Conservation (phyloP, 2,113 vertebrate genomes). For the Protomyctophum bolini region DNA sequence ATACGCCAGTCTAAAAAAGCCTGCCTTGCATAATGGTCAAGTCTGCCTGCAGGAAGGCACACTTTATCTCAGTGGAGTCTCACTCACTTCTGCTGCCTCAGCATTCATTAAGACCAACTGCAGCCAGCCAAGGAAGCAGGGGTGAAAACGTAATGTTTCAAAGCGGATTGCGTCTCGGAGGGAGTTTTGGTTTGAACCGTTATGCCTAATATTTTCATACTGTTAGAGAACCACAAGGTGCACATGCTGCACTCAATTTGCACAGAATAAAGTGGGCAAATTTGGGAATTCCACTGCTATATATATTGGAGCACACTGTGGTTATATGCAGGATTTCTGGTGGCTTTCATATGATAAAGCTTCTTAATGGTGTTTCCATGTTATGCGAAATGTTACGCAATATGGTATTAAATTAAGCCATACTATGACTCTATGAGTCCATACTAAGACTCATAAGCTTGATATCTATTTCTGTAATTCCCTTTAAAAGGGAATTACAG, state of each 20-base stretch:
- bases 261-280: neutral
- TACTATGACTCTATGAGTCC: slow-evolving; percentile 8
- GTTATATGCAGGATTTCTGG: neutral
- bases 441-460: slow-evolving; percentile 20
- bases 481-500: slow-evolving; percentile 8
- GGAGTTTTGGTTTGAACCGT: neutral
- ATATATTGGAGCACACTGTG: neutral
- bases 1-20: neutral
- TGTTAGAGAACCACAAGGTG: neutral
- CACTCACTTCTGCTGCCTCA: slow-evolving; percentile 15
- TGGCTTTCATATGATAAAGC: slow-evolving; percentile 1
- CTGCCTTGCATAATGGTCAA: slow-evolving; percentile 1
- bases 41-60: neutral
- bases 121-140: slow-evolving; percentile 17
- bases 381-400: slow-evolving; percentile 3
- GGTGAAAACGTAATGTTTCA: slow-evolving; percentile 26
- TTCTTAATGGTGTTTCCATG: slow-evolving; percentile 14
- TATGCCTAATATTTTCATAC: slow-evolving; percentile 23
- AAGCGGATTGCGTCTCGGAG: slow-evolving; percentile 30
- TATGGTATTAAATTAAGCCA: neutral
- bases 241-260: neutral
- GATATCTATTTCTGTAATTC: slow-evolving; percentile 10
- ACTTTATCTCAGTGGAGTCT: neutral
- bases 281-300: neutral
- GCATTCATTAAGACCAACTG: slow-evolving; percentile 24